Conservation (phyloP, 2,888 invertebrate species). For the Pyrgus malvae region DNA sequence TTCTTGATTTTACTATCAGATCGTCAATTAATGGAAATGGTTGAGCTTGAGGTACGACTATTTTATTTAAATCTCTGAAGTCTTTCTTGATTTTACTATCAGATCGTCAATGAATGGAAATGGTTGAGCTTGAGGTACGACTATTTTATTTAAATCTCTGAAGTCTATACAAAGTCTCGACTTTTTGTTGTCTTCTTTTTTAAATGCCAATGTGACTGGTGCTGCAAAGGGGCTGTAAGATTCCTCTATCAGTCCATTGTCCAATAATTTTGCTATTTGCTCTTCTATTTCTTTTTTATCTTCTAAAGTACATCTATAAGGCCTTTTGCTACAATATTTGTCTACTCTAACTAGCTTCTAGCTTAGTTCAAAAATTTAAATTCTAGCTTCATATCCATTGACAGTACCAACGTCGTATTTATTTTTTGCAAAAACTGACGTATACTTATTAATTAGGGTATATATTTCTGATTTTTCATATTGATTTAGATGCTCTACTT, state of each 20-base stretch:
- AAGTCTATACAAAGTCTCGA: slow-evolving; percentile 40
- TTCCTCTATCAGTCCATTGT: slow-evolving; percentile 36
- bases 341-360: too few species aligned
- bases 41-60: slow-evolving; percentile 39
- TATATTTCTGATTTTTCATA: slow-evolving; percentile 1
- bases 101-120: too few species aligned
- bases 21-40: slow-evolving; percentile 45
- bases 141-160: too few species aligned
- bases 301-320: slow-evolving; percentile 33
- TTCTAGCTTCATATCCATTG: slow-evolving; percentile 32
- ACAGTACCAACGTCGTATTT: slow-evolving; percentile 33
- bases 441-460: neutral
- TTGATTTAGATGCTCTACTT: slow-evolving; percentile 15
- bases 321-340: slow-evolving; percentile 35
- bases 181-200: slow-evolving; percentile 33
- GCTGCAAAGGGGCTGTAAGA: slow-evolving; percentile 39
- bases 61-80: slow-evolving; percentile 39
- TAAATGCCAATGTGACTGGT: slow-evolving; percentile 29
- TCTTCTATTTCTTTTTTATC: slow-evolving; percentile 36
- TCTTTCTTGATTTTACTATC: too few species aligned
- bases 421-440: slow-evolving; percentile 29
- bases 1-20: slow-evolving; percentile 41
- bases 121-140: too few species aligned
- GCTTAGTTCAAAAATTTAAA: slow-evolving; percentile 33
- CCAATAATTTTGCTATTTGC: slow-evolving; percentile 32